phyloP scores from a whole-genome alignment of 2,888 invertebrate species.

The Mesorhabditis spiculigera region DNA sequence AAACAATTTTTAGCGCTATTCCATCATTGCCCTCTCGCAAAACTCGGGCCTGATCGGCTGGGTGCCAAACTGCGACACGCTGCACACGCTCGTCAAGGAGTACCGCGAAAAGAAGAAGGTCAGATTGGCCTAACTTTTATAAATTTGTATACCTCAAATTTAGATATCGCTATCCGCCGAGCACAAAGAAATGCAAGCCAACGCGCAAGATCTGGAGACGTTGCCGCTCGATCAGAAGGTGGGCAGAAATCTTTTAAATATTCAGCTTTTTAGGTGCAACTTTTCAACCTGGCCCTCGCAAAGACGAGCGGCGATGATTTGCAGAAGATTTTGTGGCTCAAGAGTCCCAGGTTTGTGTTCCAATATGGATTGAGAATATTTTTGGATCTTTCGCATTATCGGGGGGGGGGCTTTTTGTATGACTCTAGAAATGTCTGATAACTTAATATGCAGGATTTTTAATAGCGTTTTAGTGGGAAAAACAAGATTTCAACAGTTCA shows the following conservation, averaged over 20 bases:
- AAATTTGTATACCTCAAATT: conserved; percentile 58
- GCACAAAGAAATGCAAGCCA: conserved; percentile 70
- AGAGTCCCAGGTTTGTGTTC: conserved; percentile 71
- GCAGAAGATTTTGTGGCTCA: conserved; percentile 80
- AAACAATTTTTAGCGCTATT: conserved; percentile 93
- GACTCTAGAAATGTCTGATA: too few relatives aligned
- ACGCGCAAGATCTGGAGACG: conserved; percentile 96
- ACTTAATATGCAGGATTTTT: too few relatives aligned
- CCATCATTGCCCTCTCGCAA: conserved; percentile 93
- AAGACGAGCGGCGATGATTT: conserved; percentile 73
- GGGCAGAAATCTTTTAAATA: neutral
- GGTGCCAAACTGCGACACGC: conserved; percentile 98
- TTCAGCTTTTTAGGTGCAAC: conserved; percentile 79
- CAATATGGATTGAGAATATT: too few relatives aligned
- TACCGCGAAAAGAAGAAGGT: conserved; percentile 97
- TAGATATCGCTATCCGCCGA: conserved; percentile 31
- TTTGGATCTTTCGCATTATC: too few relatives aligned
- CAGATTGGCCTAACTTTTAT: conserved; percentile 60
- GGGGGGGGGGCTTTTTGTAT: too few relatives aligned
- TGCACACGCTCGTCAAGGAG: conserved; percentile 92
- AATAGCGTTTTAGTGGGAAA: neutral
- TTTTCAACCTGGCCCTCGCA: conserved; percentile 92
- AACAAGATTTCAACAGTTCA: conserved; percentile 5
- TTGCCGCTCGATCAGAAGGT: conserved; percentile 95
- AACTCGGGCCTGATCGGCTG: conserved; percentile 97